phyloP scores from a whole-genome alignment of 1,140 invertebrate species.

The Platorchestia sp. region DNA sequence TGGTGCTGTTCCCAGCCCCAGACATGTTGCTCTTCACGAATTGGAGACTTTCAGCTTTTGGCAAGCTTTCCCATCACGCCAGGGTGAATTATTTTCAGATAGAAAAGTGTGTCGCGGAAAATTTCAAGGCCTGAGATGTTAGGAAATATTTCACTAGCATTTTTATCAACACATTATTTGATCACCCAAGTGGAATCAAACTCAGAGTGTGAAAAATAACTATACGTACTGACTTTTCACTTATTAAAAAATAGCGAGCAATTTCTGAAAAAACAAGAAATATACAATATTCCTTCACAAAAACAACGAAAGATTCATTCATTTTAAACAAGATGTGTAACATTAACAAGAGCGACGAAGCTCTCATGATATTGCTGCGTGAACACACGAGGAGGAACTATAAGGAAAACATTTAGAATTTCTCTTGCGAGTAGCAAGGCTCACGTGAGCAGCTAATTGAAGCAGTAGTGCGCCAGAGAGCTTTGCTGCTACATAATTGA shows the following conservation, averaged over 20 bases:
- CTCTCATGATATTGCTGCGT: not conserved
- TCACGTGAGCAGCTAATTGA: not conserved
- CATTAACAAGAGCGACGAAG: not conserved
- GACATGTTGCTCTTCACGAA: conserved; percentile 15
- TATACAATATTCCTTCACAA: not conserved
- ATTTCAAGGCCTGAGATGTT: not conserved
- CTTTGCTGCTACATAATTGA: not conserved
- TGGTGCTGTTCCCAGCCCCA: conserved; percentile 13
- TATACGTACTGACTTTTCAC: not conserved
- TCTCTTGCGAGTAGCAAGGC: not conserved
- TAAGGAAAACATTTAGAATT: not conserved
- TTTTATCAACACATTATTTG: not conserved
- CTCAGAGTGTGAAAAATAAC: not conserved
- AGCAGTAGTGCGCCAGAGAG: not conserved
- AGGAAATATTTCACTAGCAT: not conserved
- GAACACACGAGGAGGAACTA: not conserved
- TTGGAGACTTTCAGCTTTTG: not conserved
- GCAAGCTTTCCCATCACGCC: not conserved
- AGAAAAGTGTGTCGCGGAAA: not conserved
- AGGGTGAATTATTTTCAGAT: conserved; percentile 1
- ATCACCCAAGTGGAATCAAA: not conserved
- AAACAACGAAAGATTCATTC: not conserved
- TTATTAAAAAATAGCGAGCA: not conserved
- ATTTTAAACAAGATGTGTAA: not conserved
- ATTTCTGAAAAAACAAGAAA: not conserved